Base-by-base conservation (phyloP, 2,113 vertebrate species). In the Neotoma lepida region DNA sequence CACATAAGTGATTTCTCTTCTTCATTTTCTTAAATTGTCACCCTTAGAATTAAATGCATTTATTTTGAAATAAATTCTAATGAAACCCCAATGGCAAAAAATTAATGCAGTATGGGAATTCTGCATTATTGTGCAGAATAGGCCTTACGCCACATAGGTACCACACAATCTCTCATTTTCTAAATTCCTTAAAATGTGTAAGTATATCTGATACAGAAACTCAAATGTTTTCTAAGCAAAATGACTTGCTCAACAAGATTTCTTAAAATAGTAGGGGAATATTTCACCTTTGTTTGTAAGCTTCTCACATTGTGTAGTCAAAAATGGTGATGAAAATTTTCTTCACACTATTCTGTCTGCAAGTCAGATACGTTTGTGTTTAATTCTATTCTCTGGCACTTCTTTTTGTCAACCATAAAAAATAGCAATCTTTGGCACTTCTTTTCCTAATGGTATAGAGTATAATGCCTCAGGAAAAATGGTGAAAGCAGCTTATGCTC, bases 191-290 rank as follows among this genome's bases (percentile, higher is more conserved):
- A 66, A 94, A 86, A 51, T 82, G 70, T 82, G 26, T 89, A 81
- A 93, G 44, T 89, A 54, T 66, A 46, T 49, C 18, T 94, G 39
- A 51, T 51, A 71, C 13, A 93, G 74, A 93, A 93, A 77, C 39
- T 66, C 14, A 88, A 88, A 51, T 33, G 22, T 70, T 92, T 93
- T 92, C 71, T 87, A 92, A 90, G 39, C 70, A 91, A 54, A 91
- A 61, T 64, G 1, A 22, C 12, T 89, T 94, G 5, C 22, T 90
- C 91, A 93, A 30, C 66, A 90, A 49, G 22, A 64, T 61, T 78
- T 49, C 90, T 51, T 71, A 84, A 97, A 97, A 94, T 84, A 97
- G 82, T 81, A 94, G 2, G 44, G 14, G 68, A 91, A 64, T 96
- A 64, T 94, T 82, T 94, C 78, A 91, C 71, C 30, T 95, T 94